Evolutionary conservation across 2,113 vertebrate genomes (phyloP).

Genomic region (Marmota flaviventris): DNA sequence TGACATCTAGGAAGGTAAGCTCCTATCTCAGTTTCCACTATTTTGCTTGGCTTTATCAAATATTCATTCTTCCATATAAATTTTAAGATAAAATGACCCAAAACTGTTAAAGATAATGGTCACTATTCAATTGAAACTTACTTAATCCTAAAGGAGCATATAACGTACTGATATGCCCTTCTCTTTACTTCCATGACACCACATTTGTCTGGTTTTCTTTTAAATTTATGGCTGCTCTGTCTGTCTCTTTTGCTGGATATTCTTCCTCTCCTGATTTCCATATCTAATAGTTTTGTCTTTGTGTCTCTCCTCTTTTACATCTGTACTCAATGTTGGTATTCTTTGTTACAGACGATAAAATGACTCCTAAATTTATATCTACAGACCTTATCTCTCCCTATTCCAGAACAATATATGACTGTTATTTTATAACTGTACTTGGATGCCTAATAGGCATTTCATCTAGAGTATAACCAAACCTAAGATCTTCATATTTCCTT

Average conservation of each 20-base stretch:
- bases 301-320: not conserved
- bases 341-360: not conserved
- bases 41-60: conserved; percentile 12
- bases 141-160: not conserved
- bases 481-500: not conserved
- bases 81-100: not conserved
- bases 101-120: not conserved
- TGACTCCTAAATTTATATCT: not conserved
- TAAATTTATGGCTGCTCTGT: not conserved
- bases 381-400: not conserved
- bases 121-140: not conserved
- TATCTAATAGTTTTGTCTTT: not conserved
- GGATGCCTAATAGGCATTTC: not conserved
- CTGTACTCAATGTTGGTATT: not conserved
- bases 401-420: not conserved
- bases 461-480: not conserved
- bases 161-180: not conserved
- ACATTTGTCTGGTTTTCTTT: not conserved
- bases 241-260: not conserved
- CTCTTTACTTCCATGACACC: not conserved
- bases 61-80: not conserved
- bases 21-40: not conserved
- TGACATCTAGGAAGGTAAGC: not conserved
- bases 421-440: not conserved
- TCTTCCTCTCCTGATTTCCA: not conserved